Percentiles rank a stretch among this genome's conserved stretches.
Conservation (phyloP, 1,140 invertebrate genomes). For the Tetraneura akinire region DNA sequence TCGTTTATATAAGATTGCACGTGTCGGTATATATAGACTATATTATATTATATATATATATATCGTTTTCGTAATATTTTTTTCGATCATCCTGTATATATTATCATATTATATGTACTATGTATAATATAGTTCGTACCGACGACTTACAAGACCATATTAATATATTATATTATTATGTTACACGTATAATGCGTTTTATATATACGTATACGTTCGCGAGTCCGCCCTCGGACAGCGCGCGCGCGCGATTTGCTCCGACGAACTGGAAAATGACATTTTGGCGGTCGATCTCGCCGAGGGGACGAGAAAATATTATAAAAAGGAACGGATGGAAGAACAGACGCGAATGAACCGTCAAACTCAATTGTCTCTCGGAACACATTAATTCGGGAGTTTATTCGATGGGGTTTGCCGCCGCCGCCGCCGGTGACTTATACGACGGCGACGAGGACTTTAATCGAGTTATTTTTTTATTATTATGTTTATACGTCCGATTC, state of each 20-base stretch:
- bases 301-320: neutral
- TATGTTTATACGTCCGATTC: neutral
- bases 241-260: slow-evolving; percentile 45
- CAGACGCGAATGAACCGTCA: slow-evolving; percentile 23
- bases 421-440: neutral
- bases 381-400: slow-evolving; percentile 31
- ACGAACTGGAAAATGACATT: slow-evolving; percentile 48
- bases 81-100: no score
- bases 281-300: neutral
- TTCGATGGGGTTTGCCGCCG: slow-evolving; percentile 1
- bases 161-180: no score
- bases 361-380: slow-evolving; percentile 24
- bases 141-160: no score
- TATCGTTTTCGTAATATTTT: no score
- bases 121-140: no score
- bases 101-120: no score
- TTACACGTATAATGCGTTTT: neutral
- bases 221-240: neutral
- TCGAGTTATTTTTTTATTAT: slow-evolving; percentile 20
- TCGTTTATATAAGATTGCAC: no score
- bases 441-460: neutral
- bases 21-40: no score
- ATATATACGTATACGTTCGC: neutral
- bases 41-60: no score
- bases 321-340: slow-evolving; percentile 10